These are phyloP conservation scores for Serripes groenlandicus DNA, from an alignment of 2,888 invertebrate genomes.

Conservation along the genomic window DNA sequence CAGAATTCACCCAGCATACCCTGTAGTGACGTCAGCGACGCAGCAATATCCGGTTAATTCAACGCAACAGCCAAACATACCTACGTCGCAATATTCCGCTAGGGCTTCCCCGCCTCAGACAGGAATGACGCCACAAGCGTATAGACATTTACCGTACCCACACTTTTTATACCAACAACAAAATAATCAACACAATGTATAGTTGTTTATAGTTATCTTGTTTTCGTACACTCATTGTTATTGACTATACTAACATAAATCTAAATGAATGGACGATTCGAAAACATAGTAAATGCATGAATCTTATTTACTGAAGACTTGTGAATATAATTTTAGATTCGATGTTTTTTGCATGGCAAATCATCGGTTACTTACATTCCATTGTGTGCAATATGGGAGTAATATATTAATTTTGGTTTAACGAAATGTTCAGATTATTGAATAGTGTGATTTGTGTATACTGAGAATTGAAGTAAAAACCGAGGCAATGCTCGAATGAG, in stretches of 20 bases:
- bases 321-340: too few species aligned
- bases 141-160: constrained; percentile 55
- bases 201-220: neutral
- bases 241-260: too few species aligned
- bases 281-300: constrained; percentile 14
- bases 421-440: too few species aligned
- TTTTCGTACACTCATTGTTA: constrained; percentile 4
- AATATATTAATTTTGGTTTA: too few species aligned
- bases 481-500: too few species aligned
- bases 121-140: constrained; percentile 50
- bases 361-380: too few species aligned
- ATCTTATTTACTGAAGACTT: too few species aligned
- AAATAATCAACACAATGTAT: neutral
- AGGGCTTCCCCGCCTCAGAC: constrained; percentile 66
- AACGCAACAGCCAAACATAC: neutral
- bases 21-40: constrained; percentile 5
- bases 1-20: constrained; percentile 11
- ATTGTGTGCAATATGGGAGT: too few species aligned
- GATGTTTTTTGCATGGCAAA: too few species aligned
- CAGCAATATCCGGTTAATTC: constrained; percentile 7
- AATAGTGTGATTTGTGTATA: too few species aligned
- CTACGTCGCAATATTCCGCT: constrained; percentile 35
- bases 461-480: too few species aligned
- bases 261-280: constrained; percentile 8
- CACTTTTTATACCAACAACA: constrained; percentile 40